Evolutionary conservation across 1,140 invertebrate genomes (phyloP).

Genomic region (Pristionchus pacificus): DNA sequence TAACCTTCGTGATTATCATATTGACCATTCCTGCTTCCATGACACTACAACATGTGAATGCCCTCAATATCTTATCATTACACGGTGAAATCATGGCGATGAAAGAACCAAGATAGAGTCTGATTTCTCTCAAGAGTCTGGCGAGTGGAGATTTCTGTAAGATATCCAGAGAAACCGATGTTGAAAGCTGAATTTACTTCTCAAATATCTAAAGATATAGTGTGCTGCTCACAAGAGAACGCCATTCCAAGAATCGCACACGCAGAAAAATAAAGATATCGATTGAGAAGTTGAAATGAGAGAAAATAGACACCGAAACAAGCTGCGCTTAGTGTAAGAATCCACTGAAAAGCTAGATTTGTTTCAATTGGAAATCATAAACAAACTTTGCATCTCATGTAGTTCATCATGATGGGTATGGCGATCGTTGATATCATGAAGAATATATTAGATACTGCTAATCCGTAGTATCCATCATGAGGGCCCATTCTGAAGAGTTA

Average conservation of each 20-base stretch:
- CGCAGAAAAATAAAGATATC: neutral
- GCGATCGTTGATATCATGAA: neutral
- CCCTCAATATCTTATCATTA: no score
- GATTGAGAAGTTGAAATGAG: neutral
- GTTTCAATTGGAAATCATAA: neutral
- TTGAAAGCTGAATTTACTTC: neutral
- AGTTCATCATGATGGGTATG: neutral
- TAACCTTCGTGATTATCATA: neutral
- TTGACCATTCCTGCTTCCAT: neutral
- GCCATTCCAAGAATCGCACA: neutral
- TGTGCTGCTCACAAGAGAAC: neutral
- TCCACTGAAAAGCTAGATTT: neutral
- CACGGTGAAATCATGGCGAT: no score
- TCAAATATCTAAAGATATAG: neutral
- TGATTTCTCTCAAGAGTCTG: neutral
- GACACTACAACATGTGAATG: neutral
- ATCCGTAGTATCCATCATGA: neutral
- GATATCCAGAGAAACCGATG: neutral
- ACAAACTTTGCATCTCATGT: neutral
- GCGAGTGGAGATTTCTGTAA: neutral
- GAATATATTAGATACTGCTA: neutral
- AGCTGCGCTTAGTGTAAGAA: neutral
- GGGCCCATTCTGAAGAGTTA: neutral
- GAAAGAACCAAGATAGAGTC: neutral
- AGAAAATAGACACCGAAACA: neutral